phyloP scores from a whole-genome alignment of 2,888 invertebrate species.

The Frankliniella fusca region DNA sequence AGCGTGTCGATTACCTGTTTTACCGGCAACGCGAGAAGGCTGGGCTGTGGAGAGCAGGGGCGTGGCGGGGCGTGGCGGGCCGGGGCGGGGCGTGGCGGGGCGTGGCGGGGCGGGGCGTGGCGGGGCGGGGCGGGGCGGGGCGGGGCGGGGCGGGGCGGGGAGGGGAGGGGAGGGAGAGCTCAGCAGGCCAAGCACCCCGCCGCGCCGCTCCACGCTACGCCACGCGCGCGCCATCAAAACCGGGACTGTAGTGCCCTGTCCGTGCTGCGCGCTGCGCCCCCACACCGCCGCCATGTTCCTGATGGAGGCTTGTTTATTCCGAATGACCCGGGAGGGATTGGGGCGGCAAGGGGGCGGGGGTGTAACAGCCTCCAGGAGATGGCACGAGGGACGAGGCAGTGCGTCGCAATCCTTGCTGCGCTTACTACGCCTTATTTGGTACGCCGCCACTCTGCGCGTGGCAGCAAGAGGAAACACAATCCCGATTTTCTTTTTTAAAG shows the following conservation, averaged over 20 bases:
- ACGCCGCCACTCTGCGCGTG: no score
- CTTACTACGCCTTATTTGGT: no score
- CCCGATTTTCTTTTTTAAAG: no score
- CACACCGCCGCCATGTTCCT: constrained; percentile 1
- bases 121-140: neutral
- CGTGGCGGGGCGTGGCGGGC: neutral
- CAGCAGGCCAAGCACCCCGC: neutral
- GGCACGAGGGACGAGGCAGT: no score
- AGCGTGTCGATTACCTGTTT: constrained; percentile 22
- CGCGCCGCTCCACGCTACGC: neutral
- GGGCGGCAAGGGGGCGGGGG: neutral
- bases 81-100: neutral
- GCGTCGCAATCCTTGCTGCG: no score
- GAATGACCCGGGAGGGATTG: constrained; percentile 14
- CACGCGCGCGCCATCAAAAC: neutral
- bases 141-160: neutral
- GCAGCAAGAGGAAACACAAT: no score
- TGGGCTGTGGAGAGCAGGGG: neutral
- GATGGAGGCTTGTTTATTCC: constrained; percentile 21
- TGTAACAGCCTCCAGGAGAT: neutral
- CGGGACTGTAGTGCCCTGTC: neutral
- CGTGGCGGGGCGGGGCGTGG: neutral
- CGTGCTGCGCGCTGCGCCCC: neutral
- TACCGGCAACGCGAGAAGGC: neutral
- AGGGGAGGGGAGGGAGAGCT: neutral